phyloP scores from a whole-genome alignment of 2,797 vertebrate genomes.

The Morus bassanus region DNA sequence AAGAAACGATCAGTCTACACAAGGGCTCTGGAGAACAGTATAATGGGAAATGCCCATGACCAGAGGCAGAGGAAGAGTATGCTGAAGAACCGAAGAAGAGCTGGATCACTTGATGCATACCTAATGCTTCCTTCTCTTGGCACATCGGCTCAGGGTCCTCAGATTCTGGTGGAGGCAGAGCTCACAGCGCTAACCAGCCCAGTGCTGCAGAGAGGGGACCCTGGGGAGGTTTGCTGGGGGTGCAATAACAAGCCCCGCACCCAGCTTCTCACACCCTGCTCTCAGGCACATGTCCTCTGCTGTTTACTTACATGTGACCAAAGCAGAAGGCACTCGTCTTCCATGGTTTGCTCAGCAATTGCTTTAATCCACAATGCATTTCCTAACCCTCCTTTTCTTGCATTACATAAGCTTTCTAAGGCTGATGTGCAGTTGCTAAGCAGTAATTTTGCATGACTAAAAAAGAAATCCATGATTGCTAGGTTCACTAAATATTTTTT shows the following conservation, averaged over 20 bases:
- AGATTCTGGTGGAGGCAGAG: background rate
- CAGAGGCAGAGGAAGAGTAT: background rate
- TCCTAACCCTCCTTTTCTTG: background rate
- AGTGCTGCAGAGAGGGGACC: background rate
- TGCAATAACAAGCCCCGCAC: background rate
- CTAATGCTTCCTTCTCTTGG: background rate
- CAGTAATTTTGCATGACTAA: constrained; percentile 20
- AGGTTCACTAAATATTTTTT: background rate
- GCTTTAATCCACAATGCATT: background rate
- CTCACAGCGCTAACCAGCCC: accelerated
- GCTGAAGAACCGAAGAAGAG: background rate
- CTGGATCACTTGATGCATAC: accelerated
- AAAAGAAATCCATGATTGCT: constrained; percentile 36
- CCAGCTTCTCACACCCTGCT: background rate
- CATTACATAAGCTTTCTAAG: constrained; percentile 3
- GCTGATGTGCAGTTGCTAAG: constrained; percentile 21
- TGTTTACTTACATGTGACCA: accelerated
- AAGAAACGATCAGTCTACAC: background rate
- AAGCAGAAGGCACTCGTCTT: background rate
- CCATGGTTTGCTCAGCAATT: background rate
- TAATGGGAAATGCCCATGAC: background rate
- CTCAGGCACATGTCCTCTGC: background rate
- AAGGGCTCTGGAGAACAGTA: background rate
- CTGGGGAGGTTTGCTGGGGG: background rate
- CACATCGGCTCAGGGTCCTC: background rate